phyloP scores from a whole-genome alignment of 2,797 vertebrate species.

The Ptychadena robeensis region DNA sequence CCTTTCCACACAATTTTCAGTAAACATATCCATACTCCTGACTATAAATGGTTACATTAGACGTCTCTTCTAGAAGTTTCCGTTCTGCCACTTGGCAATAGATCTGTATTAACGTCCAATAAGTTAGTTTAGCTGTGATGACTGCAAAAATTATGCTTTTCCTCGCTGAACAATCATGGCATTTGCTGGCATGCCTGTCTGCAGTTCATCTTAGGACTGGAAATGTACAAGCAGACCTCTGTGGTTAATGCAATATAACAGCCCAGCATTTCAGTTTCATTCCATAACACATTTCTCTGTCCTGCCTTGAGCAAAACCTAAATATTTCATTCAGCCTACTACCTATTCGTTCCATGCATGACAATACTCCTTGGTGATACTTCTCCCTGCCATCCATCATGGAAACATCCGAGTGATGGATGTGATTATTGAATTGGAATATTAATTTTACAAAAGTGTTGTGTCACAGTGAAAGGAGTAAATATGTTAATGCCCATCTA shows the following conservation, averaged over 20 bases:
- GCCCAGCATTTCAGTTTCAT: constrained; percentile 51
- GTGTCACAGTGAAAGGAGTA: neutral
- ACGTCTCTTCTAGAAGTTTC: constrained; percentile 30
- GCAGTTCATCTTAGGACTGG: constrained; percentile 52
- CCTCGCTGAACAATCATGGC: constrained; percentile 52
- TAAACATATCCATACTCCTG: constrained; percentile 7
- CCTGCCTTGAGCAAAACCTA: constrained; percentile 52
- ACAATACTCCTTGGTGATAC: constrained; percentile 25
- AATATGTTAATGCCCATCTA: neutral
- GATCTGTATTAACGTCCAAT: constrained; percentile 54
- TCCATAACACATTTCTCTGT: constrained; percentile 48
- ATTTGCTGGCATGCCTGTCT: constrained; percentile 46
- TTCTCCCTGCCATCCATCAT: neutral
- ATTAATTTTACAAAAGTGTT: neutral
- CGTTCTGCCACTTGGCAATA: constrained; percentile 35
- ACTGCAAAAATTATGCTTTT: constrained; percentile 54
- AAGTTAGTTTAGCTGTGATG: constrained; percentile 57
- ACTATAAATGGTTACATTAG: constrained; percentile 37
- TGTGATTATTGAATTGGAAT: neutral
- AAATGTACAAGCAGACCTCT: constrained; percentile 52
- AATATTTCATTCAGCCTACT: constrained; percentile 49
- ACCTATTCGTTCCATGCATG: constrained; percentile 33
- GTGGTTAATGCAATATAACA: constrained; percentile 57
- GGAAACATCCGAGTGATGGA: constrained; percentile 9
- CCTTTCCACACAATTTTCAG: constrained; percentile 16